These are phyloP conservation scores for Drosophila ficusphila DNA, from an alignment of 1,140 invertebrate genomes.

Conservation along the genomic window DNA sequence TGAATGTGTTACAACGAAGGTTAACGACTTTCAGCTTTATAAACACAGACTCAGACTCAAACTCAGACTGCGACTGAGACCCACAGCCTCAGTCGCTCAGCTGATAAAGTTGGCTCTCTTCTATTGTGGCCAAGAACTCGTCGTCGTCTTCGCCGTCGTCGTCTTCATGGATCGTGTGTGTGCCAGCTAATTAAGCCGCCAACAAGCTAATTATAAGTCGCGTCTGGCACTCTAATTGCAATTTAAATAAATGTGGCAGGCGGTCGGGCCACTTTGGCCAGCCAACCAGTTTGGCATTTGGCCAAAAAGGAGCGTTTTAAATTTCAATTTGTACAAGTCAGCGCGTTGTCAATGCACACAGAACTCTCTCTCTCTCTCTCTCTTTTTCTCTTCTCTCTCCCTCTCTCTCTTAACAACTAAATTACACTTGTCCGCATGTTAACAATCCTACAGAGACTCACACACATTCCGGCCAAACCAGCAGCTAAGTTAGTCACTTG, in stretches of 20 bases:
- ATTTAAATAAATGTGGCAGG: conserved; percentile 79
- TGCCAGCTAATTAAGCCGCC: conserved; percentile 69
- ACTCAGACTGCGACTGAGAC: too few species aligned
- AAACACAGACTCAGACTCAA: conserved; percentile 50
- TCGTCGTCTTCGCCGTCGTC: not conserved
- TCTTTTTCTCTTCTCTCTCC: conserved; percentile 7
- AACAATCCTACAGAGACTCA: conserved; percentile 58
- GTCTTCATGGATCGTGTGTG: conserved; percentile 1
- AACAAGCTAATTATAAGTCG: conserved; percentile 74
- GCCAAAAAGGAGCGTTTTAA: conserved; percentile 71
- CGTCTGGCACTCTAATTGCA: conserved; percentile 67
- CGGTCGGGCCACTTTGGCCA: conserved; percentile 53
- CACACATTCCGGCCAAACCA: conserved; percentile 38
- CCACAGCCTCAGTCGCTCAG: conserved; percentile 37
- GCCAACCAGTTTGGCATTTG: conserved; percentile 66
- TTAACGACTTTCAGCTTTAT: conserved; percentile 83
- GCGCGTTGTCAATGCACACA: conserved; percentile 66
- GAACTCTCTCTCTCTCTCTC: conserved; percentile 36
- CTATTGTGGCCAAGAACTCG: conserved; percentile 46
- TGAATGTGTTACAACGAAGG: conserved; percentile 83
- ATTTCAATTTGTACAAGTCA: conserved; percentile 81
- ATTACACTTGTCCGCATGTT: conserved; percentile 83
- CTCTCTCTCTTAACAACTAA: conserved; percentile 72
- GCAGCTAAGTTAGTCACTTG: conserved; percentile 66
- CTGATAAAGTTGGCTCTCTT: conserved; percentile 51